Conservation (phyloP, 2,113 vertebrate species). For the Euleptes europaea region DNA sequence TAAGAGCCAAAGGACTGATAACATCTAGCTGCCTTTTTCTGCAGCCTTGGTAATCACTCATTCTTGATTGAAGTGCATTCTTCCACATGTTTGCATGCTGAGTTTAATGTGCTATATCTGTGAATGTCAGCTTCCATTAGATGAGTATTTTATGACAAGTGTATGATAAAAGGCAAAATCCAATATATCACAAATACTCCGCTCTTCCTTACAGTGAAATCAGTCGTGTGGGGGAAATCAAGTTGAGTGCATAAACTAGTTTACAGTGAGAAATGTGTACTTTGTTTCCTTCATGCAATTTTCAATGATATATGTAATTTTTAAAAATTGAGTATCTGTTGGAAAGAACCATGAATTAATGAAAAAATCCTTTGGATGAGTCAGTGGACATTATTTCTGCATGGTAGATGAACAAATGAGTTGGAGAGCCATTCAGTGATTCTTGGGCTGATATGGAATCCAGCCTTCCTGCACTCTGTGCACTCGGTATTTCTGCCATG, state of each 20-base stretch:
- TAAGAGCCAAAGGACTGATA: background rate
- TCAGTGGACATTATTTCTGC: no score
- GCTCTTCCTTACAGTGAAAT: background rate
- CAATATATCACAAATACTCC: background rate
- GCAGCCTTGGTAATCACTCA: background rate
- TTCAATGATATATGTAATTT: background rate
- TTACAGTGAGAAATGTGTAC: background rate
- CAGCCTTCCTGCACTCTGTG: no score
- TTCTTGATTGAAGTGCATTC: background rate
- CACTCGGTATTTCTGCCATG: no score
- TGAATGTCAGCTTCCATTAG: background rate
- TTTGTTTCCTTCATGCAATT: background rate
- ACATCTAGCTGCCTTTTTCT: background rate
- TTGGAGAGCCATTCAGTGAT: no score
- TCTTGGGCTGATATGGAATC: no score
- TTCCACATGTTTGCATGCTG: background rate
- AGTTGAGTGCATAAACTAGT: background rate
- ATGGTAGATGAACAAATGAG: no score
- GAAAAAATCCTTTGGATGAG: no score
- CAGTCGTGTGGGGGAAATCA: background rate
- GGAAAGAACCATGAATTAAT: background rate
- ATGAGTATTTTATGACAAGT: background rate
- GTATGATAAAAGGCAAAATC: background rate
- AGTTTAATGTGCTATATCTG: background rate
- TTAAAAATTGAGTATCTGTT: background rate